Conservation (phyloP, 1,140 invertebrate genomes). For the Grapholita molesta region DNA sequence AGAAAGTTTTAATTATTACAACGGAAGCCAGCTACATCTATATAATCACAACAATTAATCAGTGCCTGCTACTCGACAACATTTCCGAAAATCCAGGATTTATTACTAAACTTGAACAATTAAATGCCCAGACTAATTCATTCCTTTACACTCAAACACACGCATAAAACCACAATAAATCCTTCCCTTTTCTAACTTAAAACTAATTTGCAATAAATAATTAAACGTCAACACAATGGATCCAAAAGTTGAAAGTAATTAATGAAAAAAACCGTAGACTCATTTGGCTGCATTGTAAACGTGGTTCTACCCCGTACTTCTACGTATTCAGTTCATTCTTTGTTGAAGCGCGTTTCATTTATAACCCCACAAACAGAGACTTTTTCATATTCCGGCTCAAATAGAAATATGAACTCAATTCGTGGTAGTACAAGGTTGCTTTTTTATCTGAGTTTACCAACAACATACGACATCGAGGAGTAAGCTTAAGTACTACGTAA, state of each 20-base stretch:
- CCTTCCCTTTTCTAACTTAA: not conserved
- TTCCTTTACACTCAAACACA: not conserved
- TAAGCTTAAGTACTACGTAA: not conserved
- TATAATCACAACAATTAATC: not conserved
- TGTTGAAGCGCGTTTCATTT: not conserved
- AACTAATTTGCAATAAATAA: conserved; percentile 12
- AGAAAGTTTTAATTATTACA: not conserved
- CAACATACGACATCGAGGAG: not conserved
- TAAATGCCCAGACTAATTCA: not conserved
- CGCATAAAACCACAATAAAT: not conserved
- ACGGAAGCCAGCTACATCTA: not conserved
- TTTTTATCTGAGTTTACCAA: not conserved
- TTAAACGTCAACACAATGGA: not conserved
- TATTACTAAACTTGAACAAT: not conserved
- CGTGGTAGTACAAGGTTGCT: not conserved
- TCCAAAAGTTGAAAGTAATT: conserved; percentile 1
- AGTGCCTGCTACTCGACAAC: not conserved
- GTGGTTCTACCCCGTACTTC: not conserved
- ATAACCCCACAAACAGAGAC: not conserved
- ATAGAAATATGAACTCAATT: not conserved
- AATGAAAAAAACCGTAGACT: not conserved
- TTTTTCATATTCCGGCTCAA: not conserved
- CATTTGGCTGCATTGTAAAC: not conserved
- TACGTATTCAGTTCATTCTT: not conserved
- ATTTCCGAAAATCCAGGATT: not conserved